Evolutionary conservation across 2,797 vertebrate species (phyloP).

Genomic region (Darevskia nairensis): DNA sequence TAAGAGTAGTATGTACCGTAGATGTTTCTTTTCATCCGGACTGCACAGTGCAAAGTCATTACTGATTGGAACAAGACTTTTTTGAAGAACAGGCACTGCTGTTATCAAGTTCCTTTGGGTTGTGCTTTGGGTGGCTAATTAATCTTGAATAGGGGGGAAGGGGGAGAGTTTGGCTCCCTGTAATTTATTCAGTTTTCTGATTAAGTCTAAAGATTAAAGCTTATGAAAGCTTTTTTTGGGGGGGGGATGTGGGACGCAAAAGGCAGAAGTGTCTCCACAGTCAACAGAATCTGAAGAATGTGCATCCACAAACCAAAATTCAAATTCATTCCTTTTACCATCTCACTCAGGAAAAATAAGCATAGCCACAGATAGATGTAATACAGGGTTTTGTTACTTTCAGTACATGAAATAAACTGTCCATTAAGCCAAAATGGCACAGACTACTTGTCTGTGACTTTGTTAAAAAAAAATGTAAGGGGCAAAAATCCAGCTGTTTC

Average conservation of each 20-base stretch:
- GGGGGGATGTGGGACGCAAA: background rate
- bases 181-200: background rate
- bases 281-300: conserved; percentile 1
- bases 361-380: background rate
- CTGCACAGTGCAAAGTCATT: background rate
- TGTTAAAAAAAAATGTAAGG: background rate
- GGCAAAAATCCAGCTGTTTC: background rate
- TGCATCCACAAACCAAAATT: background rate
- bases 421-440: background rate
- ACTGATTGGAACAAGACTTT: background rate
- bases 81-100: background rate
- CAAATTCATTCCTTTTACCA: background rate
- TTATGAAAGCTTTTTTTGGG: background rate
- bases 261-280: background rate
- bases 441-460: background rate
- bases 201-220: background rate
- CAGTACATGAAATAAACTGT: background rate
- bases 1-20: background rate
- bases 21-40: background rate
- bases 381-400: background rate
- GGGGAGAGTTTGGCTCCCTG: background rate
- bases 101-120: background rate
- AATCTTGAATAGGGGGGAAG: background rate
- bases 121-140: background rate
- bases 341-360: background rate